A percentile compares a stretch with the other conserved stretches of the same genome.
These are phyloP conservation scores for Acromyrmex heyeri DNA, from an alignment of 1,140 invertebrate genomes.

Conservation along the genomic window DNA sequence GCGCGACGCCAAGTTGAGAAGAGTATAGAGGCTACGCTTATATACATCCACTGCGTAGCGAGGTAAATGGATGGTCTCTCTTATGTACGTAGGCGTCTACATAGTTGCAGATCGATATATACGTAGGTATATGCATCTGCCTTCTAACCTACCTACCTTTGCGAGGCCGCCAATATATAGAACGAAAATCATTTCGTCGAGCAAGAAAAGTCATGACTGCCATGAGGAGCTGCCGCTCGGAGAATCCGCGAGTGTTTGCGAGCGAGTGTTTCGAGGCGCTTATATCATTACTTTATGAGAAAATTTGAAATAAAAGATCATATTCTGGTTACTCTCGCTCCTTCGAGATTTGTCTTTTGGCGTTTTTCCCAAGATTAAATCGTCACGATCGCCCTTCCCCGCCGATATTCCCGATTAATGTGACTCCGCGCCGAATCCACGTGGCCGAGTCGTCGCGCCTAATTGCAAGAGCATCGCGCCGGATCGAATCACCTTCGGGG, in stretches of 20 bases:
- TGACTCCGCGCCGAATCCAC: conserved; percentile 25
- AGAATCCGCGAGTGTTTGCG: neutral
- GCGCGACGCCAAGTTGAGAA: conserved; percentile 72
- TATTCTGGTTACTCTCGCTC: neutral
- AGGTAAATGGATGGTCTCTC: conserved; percentile 38
- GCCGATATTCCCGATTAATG: neutral
- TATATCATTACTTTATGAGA: neutral
- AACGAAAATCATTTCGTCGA: conserved; percentile 71
- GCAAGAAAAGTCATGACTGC: conserved; percentile 51
- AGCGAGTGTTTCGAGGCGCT: neutral
- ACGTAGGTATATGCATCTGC: conserved; percentile 54
- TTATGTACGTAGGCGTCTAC: conserved; percentile 37
- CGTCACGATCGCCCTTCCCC: neutral
- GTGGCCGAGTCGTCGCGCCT: conserved; percentile 24
- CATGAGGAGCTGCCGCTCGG: neutral
- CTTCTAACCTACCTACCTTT: conserved; percentile 68
- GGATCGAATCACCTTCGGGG: conserved; percentile 35
- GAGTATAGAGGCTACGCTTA: conserved; percentile 66
- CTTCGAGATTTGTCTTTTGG: neutral
- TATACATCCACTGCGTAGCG: conserved; percentile 58
- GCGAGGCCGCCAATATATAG: conserved; percentile 61
- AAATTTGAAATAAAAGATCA: neutral
- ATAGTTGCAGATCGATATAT: conserved; percentile 65
- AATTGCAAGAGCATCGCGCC: conserved; percentile 1
- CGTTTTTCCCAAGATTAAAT: too few species aligned